A percentile compares a stretch with the other conserved stretches of the same genome.
These are phyloP conservation scores for Alces alces DNA, from an alignment of 2,113 vertebrate genomes.

Conservation along the genomic window DNA sequence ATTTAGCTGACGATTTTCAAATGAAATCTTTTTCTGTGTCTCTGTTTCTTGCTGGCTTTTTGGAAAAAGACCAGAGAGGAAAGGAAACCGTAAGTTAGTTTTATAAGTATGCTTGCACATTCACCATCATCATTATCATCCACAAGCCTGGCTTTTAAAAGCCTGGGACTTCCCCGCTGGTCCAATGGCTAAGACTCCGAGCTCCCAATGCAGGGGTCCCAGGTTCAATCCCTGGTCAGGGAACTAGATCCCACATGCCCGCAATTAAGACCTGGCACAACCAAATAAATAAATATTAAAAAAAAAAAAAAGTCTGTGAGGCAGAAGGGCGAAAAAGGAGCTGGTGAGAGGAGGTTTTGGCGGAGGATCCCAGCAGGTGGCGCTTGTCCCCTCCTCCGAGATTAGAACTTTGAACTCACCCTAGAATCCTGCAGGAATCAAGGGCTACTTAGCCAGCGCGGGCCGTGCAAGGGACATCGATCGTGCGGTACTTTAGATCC, in stretches of 20 bases:
- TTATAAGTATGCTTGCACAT: not conserved
- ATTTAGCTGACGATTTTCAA: not conserved
- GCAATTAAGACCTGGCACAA: not conserved
- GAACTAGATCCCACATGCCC: not conserved
- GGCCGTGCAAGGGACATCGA: not conserved
- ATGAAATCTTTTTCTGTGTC: not conserved
- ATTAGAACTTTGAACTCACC: not conserved
- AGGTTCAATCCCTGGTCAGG: not conserved
- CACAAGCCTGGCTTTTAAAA: not conserved
- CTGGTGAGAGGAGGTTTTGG: not conserved
- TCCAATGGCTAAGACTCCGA: not conserved
- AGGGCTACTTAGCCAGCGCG: not conserved
- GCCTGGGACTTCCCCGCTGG: too few species aligned
- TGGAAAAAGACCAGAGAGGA: not conserved
- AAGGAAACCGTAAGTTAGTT: not conserved
- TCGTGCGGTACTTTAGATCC: not conserved
- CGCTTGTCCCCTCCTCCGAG: conserved; percentile 7
- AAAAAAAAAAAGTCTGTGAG: not conserved
- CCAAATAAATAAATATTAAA: not conserved
- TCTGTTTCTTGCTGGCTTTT: not conserved
- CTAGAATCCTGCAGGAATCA: not conserved
- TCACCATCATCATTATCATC: not conserved
- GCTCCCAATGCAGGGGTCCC: not conserved
- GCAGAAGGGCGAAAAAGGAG: not conserved
- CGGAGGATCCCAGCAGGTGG: conserved; percentile 58